These are phyloP conservation scores for Aldabrachelys gigantea DNA, from an alignment of 2,113 vertebrate species.

Conservation along the genomic window DNA sequence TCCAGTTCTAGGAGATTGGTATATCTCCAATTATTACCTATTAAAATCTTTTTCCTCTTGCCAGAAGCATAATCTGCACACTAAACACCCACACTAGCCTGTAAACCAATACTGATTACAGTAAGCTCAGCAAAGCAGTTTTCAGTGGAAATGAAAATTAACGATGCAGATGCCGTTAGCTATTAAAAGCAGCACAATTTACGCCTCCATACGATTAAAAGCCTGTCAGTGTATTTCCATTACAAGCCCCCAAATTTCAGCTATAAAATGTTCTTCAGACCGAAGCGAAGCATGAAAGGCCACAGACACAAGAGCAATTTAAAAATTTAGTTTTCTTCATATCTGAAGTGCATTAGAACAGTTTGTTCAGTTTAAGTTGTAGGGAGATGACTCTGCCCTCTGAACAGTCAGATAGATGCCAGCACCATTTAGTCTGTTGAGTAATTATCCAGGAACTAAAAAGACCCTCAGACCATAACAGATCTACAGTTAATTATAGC, in stretches of 20 bases:
- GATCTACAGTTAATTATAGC: not conserved
- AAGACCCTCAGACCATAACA: not conserved
- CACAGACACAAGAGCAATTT: accelerated
- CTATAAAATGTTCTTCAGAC: not conserved
- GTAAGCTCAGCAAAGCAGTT: not conserved
- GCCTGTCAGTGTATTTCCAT: not conserved
- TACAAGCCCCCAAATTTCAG: not conserved
- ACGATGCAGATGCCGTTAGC: not conserved
- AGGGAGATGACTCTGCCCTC: not conserved
- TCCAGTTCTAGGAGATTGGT: too few relatives aligned
- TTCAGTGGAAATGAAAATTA: not conserved
- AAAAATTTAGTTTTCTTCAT: not conserved
- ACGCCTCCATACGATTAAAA: not conserved
- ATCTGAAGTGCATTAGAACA: not conserved
- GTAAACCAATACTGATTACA: not conserved
- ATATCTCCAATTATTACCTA: too few relatives aligned
- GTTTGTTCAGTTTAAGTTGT: accelerated
- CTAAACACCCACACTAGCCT: accelerated
- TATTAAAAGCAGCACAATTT: not conserved
- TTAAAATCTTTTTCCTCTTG: not conserved
- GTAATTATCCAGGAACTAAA: not conserved
- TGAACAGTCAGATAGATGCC: not conserved
- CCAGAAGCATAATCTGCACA: accelerated
- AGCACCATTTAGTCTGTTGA: accelerated
- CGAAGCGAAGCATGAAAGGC: not conserved